Percentiles rank a stretch among this genome's conserved stretches.
phyloP scores from a whole-genome alignment of 2,113 vertebrate species.

The Rhabdomys dilectus region DNA sequence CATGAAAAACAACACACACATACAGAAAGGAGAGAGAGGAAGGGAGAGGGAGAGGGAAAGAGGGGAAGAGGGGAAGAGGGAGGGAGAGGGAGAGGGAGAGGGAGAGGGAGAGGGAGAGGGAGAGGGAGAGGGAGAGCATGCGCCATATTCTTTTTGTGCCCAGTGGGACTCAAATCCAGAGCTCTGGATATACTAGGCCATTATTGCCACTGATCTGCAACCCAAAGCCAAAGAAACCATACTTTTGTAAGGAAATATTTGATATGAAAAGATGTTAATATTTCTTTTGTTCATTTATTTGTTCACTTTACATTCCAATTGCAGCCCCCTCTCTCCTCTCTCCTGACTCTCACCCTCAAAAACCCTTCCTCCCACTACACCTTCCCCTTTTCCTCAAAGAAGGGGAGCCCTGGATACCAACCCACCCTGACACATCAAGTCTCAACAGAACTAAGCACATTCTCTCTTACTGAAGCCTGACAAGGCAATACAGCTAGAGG shows the following conservation, averaged over 20 bases:
- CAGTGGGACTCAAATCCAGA: neutral
- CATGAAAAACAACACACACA: neutral
- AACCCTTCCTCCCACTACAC: too few species aligned
- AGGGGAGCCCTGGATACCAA: too few species aligned
- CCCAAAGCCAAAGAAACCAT: neutral
- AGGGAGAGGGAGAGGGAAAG: rapidly evolving
- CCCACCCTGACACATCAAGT: too few species aligned
- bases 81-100: neutral
- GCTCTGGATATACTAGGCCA: neutral
- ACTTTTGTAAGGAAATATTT: neutral
- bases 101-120: neutral
- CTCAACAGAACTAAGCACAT: too few species aligned
- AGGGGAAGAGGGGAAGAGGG: too few species aligned
- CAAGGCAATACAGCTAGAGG: too few species aligned
- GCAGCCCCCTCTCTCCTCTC: too few species aligned
- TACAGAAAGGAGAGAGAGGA: neutral
- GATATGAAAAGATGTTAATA: neutral
- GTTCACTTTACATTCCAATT: too few species aligned
- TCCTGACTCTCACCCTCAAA: too few species aligned
- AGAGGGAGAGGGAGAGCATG: neutral
- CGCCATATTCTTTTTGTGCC: too few species aligned
- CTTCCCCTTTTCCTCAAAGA: too few species aligned
- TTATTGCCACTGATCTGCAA: neutral
- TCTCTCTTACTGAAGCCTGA: too few species aligned
- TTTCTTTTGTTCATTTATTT: neutral